Percentiles rank a stretch among this genome's conserved stretches.
These are phyloP conservation scores for Drosophila quasianomalipes DNA, from an alignment of 2,888 invertebrate genomes.

Conservation along the genomic window DNA sequence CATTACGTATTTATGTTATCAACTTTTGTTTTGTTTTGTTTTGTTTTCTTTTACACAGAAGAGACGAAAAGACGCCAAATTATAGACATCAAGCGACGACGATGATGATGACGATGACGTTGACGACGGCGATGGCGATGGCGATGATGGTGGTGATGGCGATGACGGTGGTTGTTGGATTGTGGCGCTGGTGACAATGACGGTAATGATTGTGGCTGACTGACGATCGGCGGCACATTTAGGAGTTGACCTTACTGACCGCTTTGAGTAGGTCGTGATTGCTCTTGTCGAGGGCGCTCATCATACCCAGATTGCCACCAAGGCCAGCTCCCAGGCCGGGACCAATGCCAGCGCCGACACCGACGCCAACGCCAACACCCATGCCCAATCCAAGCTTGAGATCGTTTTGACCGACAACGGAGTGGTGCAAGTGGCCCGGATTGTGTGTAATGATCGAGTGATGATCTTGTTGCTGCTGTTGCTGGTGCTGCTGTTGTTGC, in stretches of 20 bases:
- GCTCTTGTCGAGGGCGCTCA: conserved; percentile 85
- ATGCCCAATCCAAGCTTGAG: conserved; percentile 85
- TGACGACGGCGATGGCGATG: conserved; percentile 30
- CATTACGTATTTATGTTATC: conserved; percentile 84
- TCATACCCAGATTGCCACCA: conserved; percentile 86
- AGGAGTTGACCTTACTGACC: conserved; percentile 86
- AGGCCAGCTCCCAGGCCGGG: conserved; percentile 82
- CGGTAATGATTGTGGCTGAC: conserved; percentile 23
- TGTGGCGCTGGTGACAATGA: conserved; percentile 20
- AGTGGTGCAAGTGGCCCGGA: conserved; percentile 85
- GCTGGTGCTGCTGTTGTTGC: conserved; percentile 82
- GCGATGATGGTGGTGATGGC: conserved; percentile 2
- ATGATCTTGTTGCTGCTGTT: conserved; percentile 83
- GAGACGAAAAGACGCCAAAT: conserved; percentile 65
- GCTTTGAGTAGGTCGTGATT: conserved; percentile 85
- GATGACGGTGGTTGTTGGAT: neutral
- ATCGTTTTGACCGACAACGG: conserved; percentile 85
- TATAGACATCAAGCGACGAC: conserved; percentile 55
- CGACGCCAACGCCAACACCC: conserved; percentile 83
- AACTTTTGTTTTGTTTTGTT: conserved; percentile 64
- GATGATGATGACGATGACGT: conserved; percentile 22
- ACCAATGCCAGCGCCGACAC: conserved; percentile 80
- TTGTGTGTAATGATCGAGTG: conserved; percentile 85
- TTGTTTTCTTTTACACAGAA: conserved; percentile 44
- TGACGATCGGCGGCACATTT: conserved; percentile 66